A percentile compares a stretch with the other conserved stretches of the same genome.
Evolutionary conservation across 2,797 vertebrate genomes (phyloP).

Genomic region (Karalla daura): DNA sequence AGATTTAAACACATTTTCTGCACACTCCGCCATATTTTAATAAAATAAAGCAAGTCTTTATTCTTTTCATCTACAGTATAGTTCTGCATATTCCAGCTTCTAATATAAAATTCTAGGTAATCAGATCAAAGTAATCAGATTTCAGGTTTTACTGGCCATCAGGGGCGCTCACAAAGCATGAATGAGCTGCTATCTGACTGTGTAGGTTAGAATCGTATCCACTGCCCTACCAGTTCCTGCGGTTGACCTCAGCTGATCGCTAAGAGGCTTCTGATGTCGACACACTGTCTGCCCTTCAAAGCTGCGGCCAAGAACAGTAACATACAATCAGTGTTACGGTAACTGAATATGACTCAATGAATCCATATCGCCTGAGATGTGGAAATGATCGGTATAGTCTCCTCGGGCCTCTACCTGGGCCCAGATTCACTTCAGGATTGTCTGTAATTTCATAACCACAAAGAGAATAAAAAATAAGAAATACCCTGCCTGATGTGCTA

Average conservation of each 20-base stretch:
- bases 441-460: neutral
- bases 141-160: too few relatives aligned
- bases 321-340: constrained; percentile 3
- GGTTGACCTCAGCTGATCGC: constrained; percentile 9
- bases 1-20: too few relatives aligned
- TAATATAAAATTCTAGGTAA: too few relatives aligned
- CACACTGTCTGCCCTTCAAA: constrained; percentile 13
- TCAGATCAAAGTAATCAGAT: too few relatives aligned
- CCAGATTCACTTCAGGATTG: neutral
- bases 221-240: neutral
- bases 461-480: too few relatives aligned
- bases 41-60: too few relatives aligned
- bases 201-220: neutral
- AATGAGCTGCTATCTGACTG: neutral
- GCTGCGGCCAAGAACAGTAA: neutral
- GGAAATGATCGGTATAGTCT: neutral
- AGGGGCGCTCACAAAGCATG: too few relatives aligned
- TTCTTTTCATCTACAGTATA: too few relatives aligned
- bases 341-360: constrained; percentile 17
- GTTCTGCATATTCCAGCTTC: too few relatives aligned
- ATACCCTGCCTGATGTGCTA: neutral
- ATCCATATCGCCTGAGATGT: neutral
- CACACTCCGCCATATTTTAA: too few relatives aligned
- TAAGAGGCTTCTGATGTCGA: constrained; percentile 1
- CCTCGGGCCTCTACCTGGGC: neutral